Percentiles rank a stretch among this genome's conserved stretches.
Conservation (phyloP, 2,113 vertebrate species). For the Falco punctatus region DNA sequence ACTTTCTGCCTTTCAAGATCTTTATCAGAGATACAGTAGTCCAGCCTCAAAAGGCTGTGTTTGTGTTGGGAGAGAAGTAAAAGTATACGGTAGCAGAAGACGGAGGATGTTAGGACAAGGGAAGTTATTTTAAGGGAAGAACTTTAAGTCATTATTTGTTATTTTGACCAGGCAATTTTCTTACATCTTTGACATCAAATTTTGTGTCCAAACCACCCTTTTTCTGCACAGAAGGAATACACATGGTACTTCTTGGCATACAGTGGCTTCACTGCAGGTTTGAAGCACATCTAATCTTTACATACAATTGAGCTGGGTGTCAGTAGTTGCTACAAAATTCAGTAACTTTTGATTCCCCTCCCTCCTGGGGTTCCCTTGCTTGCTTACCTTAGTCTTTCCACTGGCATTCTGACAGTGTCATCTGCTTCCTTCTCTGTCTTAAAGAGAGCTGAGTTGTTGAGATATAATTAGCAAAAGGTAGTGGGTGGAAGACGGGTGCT, state of each 20-base stretch:
- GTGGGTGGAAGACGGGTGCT: neutral
- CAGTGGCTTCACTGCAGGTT: neutral
- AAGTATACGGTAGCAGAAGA: neutral
- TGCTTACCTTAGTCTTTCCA: neutral
- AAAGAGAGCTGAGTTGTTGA: neutral
- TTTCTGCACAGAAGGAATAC: neutral
- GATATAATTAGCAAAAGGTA: neutral
- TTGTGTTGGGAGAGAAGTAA: neutral
- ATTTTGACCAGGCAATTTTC: neutral
- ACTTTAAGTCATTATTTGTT: neutral
- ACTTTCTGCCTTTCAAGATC: neutral
- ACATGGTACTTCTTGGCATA: neutral
- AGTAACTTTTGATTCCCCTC: neutral
- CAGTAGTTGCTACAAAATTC: neutral
- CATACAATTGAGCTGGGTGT: neutral
- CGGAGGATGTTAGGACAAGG: neutral
- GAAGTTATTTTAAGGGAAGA: neutral
- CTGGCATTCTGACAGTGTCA: neutral
- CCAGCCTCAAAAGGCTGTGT: neutral
- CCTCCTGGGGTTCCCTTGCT: neutral
- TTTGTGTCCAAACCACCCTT: neutral
- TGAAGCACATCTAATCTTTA: neutral
- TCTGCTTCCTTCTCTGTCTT: neutral
- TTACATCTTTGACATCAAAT: neutral
- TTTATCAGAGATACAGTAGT: neutral